Evolutionary conservation across 2,888 invertebrate genomes (phyloP), one percentile per base, ranked within the genome.

Genomic region (Calameuta pallipes): DNA sequence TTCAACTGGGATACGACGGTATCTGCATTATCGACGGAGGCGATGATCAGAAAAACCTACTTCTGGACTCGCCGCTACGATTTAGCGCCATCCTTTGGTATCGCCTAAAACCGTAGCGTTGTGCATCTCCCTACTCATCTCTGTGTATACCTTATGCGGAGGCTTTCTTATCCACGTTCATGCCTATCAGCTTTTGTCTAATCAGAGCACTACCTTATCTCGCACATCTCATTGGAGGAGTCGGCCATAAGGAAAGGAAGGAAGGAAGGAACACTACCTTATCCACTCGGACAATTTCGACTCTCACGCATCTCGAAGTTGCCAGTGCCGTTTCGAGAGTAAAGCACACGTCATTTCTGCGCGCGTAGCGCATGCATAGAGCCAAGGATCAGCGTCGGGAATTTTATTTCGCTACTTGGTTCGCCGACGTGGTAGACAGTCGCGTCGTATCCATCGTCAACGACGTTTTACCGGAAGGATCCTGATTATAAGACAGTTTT

Each of bases 381-480:
- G 80, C 80, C 81, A 81, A 84, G 33, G 31, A 71, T 71, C 33
- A 34, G 33, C 31, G 3, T 31, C 33, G 31, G 71, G 31, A 84
- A 82, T 79, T 83, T 83, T 81, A 84, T 84, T 82, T 82, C 82
- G 75, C 78, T 75, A 78, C 77, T 75, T 80, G 77, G 80, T 77
- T 75, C 76, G 75, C 73, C 41, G 79, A 41, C 79, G 79, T 77
- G 81, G 78, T 79, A 79, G 81, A 86, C 85, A 88, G 87, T 88
- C 85, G 87, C 82, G 83, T 82, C 86, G 85, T 83, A 85, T 86
- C 87, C 86, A 83, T 82, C 84, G 87, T 82, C 82, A 84, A 84
- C 84, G 83, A 83, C 84, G 87, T 74, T 80, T 69, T 81, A 81
- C 37, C 73, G 33, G 71, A 71, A 34, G 71, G 31, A 23, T 71